Evolutionary conservation across 2,113 vertebrate species (phyloP), one percentile per base, ranked within the genome.

Genomic region (Plotosus lineatus): DNA sequence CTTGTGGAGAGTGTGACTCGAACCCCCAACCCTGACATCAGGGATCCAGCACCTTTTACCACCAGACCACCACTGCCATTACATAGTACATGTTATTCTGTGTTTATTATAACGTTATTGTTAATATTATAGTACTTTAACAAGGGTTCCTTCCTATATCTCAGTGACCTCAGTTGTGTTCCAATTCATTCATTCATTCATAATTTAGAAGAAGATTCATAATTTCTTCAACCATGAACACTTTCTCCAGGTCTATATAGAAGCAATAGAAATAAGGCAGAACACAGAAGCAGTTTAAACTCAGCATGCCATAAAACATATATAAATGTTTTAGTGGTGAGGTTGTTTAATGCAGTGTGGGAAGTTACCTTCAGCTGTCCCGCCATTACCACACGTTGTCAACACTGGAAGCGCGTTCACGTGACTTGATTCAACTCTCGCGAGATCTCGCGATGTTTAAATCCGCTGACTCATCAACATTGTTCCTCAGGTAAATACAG

Each of bases 311-410:
- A 17, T 31, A 10, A 9, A 48, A 1, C 19, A 9, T 31, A 19
- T 31, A 9, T 33, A 33, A 26, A 56, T 50, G 12, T n/a, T 12
- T 6, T 6, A 11, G 26, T 14, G 19, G 55, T n/a, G n/a, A 6
- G 14, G 42, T 46, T 71, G 23, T 42, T 42, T 15, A 65, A 65
- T 15, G 26, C 44, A 55, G 14, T 69, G 11, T 66, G 19, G 28
- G 69, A 50, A 50, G 31, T 88, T 92, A 93, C 93, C 93, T 94
- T 94, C 75, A 92, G 78, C n/a, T 56, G 90, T 81, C 88, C 89
- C 86, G 92, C 93, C 93, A 94, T 94, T n/a, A 68, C 55, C 28
- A 6, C 72, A 55, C 63, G 55, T 23, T 81, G 14, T 79, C 71
- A 63, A 63, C 69, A 71, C 46, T 69, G 38, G 8, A 75, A 78